Evolutionary conservation across 2,888 invertebrate genomes (phyloP).

Genomic region (Limnephilus lunatus): DNA sequence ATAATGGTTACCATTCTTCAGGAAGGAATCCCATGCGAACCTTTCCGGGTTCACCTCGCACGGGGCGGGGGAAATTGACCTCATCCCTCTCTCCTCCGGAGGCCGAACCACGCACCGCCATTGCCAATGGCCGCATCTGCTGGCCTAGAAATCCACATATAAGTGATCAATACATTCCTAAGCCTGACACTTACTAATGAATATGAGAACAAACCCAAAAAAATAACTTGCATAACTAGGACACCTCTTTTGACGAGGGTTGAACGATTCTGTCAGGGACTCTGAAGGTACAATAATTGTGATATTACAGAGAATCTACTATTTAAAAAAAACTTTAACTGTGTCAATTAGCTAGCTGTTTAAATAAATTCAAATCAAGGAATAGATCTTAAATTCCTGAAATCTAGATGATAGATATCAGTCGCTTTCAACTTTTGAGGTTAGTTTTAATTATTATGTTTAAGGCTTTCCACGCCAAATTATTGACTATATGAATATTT

Average conservation of each 20-base stretch:
- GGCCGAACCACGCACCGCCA: conserved; percentile 77
- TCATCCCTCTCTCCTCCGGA: conserved; percentile 82
- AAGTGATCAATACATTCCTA: background rate
- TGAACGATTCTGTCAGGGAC: background rate
- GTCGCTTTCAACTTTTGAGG: background rate
- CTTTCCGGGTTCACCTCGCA: conserved; percentile 85
- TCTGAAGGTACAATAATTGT: background rate
- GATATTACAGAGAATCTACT: background rate
- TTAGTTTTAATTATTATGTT: conserved; percentile 9
- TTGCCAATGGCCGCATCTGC: conserved; percentile 74
- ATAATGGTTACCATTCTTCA: conserved; percentile 87
- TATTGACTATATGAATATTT: background rate
- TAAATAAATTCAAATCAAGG: background rate
- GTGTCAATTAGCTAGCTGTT: background rate
- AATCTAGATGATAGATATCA: background rate
- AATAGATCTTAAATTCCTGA: background rate
- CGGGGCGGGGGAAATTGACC: conserved; percentile 85
- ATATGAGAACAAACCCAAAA: background rate
- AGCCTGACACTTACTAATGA: background rate
- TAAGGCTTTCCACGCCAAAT: background rate
- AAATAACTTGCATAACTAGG: background rate
- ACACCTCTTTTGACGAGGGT: background rate
- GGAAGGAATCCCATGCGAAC: conserved; percentile 94
- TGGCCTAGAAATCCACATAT: conserved; percentile 70
- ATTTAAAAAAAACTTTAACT: background rate